Conservation (phyloP, 2,113 vertebrate species). For the Martes martes region DNA sequence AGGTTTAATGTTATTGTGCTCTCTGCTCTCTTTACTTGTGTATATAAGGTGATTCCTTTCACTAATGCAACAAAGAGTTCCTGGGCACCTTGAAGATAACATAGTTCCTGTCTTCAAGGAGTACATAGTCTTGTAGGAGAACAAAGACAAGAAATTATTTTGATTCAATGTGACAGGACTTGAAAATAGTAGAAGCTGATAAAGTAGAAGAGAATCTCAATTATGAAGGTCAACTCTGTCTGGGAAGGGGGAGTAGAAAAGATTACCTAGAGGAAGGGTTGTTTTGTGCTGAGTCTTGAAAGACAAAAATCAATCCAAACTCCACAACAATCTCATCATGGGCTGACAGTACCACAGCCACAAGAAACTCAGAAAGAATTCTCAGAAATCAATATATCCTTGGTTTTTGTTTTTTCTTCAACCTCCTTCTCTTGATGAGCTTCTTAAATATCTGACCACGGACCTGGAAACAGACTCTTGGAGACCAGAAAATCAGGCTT, state of each 20-base stretch:
- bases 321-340: constrained; percentile 31
- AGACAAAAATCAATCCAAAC: constrained; percentile 48
- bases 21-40: background rate
- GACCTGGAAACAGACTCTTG: background rate
- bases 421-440: background rate
- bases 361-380: constrained; percentile 55
- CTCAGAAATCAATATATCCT: constrained; percentile 25
- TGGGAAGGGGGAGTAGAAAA: background rate
- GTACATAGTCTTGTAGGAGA: background rate
- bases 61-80: background rate
- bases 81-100: background rate
- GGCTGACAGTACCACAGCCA: constrained; percentile 46
- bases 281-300: constrained; percentile 15
- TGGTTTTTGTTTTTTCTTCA: background rate
- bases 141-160: background rate
- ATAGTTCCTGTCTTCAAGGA: background rate
- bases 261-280: background rate
- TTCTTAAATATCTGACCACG: background rate
- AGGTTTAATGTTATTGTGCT: background rate
- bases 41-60: background rate
- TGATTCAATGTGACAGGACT: background rate
- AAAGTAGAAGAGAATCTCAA: background rate
- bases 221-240: background rate
- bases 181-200: background rate
- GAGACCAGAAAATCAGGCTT: background rate